Conservation (phyloP, 1,140 invertebrate species). For the Zaprionus vittiger region DNA sequence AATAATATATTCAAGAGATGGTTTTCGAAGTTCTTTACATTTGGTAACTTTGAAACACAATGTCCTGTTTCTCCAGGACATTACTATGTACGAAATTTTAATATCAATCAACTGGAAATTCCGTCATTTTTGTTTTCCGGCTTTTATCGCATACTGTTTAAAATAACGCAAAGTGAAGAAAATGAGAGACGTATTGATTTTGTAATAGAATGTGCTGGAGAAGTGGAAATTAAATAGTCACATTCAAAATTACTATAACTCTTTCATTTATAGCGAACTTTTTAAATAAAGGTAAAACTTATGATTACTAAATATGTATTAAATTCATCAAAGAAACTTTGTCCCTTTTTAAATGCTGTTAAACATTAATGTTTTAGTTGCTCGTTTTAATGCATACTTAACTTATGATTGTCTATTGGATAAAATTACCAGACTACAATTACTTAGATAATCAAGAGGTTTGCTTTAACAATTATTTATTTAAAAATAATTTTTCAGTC, state of each 20-base stretch:
- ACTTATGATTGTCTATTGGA: background rate
- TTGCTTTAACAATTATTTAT: background rate
- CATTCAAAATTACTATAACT: background rate
- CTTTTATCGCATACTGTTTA: conserved; percentile 31
- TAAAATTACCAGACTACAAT: background rate
- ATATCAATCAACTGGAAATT: conserved; percentile 8
- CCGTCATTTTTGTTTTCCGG: conserved; percentile 31
- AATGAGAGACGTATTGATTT: conserved; percentile 7
- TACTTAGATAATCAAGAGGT: conserved; percentile 3
- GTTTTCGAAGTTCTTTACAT: conserved; percentile 24
- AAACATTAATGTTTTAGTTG: too few relatives aligned
- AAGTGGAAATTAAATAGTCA: conserved; percentile 35
- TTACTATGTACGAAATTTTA: conserved; percentile 31
- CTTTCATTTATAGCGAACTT: background rate
- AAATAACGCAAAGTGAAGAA: conserved; percentile 11
- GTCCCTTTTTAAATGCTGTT: too few relatives aligned
- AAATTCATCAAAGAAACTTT: too few relatives aligned
- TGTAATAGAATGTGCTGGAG: conserved; percentile 19
- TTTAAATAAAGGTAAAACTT: background rate
- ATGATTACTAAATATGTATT: background rate
- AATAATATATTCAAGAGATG: conserved; percentile 54
- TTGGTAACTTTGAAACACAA: conserved; percentile 31
- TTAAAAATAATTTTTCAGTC: background rate
- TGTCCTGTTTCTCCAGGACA: conserved; percentile 30
- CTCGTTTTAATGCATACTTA: background rate